Evolutionary conservation across 2,113 vertebrate species (phyloP).

Genomic region (Trichomycterus rosablanca): DNA sequence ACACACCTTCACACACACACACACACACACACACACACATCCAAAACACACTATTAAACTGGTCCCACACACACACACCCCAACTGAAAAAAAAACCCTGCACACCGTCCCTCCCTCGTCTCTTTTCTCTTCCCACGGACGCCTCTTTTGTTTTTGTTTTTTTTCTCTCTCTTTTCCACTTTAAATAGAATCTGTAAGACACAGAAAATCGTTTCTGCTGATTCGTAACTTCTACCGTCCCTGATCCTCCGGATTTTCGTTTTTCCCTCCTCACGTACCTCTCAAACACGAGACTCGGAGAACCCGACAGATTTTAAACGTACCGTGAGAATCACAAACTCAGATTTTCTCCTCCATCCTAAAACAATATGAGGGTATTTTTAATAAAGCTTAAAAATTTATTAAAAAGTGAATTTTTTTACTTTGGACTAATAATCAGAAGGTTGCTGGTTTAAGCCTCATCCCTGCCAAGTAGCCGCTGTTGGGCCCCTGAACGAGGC

Average conservation of each 20-base stretch:
- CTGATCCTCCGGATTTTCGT: conserved; percentile 53
- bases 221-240: conserved; percentile 64
- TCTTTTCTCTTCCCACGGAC: conserved; percentile 44
- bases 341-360: too few species aligned
- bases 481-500: too few species aligned
- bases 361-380: neutral
- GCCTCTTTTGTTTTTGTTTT: conserved; percentile 44
- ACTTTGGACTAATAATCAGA: too few species aligned
- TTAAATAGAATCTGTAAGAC: conserved; percentile 80
- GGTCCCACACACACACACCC: conserved; percentile 33
- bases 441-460: too few species aligned
- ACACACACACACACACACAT: conserved; percentile 28
- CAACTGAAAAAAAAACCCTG: conserved; percentile 31
- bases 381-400: too few species aligned
- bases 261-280: conserved; percentile 47
- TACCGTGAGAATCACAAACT: too few species aligned
- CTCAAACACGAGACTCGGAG: conserved; percentile 41
- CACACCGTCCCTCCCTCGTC: conserved; percentile 49
- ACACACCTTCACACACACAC: conserved; percentile 50
- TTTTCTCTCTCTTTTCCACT: too few species aligned
- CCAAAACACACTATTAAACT: conserved; percentile 22
- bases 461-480: too few species aligned
- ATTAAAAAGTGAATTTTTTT: too few species aligned
- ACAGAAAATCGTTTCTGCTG: conserved; percentile 89
- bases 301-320: conserved; percentile 47